A percentile compares a stretch with the other conserved stretches of the same genome.
Conservation (phyloP, 1,140 invertebrate species). For the Polyergus mexicanus region DNA sequence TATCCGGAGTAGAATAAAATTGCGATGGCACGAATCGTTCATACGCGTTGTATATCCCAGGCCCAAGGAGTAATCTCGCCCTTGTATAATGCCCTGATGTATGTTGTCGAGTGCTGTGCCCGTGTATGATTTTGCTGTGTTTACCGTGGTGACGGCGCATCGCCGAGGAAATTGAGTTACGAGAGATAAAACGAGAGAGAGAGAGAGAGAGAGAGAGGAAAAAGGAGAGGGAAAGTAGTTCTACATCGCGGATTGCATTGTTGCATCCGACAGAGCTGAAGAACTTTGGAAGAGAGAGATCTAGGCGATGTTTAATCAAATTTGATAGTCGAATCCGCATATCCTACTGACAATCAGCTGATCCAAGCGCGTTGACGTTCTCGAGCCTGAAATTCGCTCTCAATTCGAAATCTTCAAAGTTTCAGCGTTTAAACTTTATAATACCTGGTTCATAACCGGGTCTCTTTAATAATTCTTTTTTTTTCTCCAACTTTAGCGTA, state of each 20-base stretch:
- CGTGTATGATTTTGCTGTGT: conserved; percentile 35
- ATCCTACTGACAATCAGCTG: not conserved
- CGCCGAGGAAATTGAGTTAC: conserved; percentile 54
- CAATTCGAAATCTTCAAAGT: not conserved
- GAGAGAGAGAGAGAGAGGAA: no score
- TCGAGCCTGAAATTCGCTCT: not conserved
- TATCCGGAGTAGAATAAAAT: conserved; percentile 50
- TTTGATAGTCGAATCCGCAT: not conserved
- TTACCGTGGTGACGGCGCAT: conserved; percentile 52
- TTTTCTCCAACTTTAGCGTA: not conserved
- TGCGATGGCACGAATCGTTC: conserved; percentile 37
- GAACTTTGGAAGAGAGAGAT: not conserved
- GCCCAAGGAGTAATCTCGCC: conserved; percentile 28
- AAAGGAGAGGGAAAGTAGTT: no score
- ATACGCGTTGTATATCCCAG: conserved; percentile 15
- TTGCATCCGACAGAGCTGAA: not conserved
- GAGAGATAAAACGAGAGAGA: not conserved
- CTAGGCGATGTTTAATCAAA: no score
- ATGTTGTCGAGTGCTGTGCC: conserved; percentile 24
- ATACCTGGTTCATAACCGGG: not conserved
- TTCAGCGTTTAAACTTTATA: not conserved
- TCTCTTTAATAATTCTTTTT: conserved; percentile 1
- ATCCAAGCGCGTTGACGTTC: not conserved
- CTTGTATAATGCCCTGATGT: conserved; percentile 17
- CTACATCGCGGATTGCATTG: not conserved